Percentiles rank a stretch among this genome's conserved stretches.
Evolutionary conservation across 2,797 vertebrate species (phyloP).

Genomic region (Paramormyrops hopkinsi): DNA sequence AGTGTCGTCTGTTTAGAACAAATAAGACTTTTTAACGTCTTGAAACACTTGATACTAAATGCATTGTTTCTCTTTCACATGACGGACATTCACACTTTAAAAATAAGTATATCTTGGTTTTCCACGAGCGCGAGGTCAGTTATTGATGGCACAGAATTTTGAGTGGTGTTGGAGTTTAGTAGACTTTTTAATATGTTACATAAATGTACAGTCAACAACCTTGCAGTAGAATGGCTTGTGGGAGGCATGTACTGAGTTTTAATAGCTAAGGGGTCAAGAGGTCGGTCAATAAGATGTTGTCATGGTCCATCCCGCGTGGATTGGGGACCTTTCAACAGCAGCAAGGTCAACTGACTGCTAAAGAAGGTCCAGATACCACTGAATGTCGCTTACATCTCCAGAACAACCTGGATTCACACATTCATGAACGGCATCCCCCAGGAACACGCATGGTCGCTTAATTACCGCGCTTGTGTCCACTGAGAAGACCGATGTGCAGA

Average conservation of each 20-base stretch:
- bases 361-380: neutral
- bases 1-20: neutral
- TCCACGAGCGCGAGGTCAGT: neutral
- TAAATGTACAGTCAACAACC: neutral
- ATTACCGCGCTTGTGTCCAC: neutral
- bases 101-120: neutral
- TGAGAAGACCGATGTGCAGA: neutral
- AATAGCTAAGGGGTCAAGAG: neutral
- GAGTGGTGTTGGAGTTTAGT: neutral
- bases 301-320: neutral
- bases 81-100: neutral
- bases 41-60: neutral
- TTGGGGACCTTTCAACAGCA: neutral
- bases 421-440: neutral
- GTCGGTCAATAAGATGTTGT: neutral
- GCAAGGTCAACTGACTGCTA: neutral
- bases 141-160: neutral
- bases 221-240: neutral
- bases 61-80: neutral
- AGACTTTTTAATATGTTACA: neutral
- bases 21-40: neutral
- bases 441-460: neutral
- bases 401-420: neutral
- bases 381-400: neutral
- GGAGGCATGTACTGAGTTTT: neutral